Base-by-base conservation (phyloP, 2,113 vertebrate genomes). In the Limanda limanda region DNA sequence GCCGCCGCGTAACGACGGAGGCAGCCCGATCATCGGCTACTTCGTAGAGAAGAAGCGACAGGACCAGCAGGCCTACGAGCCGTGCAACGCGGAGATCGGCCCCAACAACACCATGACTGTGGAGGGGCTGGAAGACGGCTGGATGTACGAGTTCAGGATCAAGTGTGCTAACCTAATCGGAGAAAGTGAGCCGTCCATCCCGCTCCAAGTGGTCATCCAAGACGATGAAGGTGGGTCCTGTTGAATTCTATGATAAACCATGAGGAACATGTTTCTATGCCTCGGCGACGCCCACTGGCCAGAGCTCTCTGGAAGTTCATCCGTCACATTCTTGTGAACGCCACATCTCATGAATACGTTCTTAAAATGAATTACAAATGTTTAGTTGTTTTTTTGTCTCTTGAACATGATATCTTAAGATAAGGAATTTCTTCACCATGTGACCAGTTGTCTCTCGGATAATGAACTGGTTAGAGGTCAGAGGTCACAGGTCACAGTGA, bases 81-180 rank as follows among this genome's bases (percentile, higher is more conserved):
- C 94, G 81, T 96, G 96, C 85, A 98, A 97, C 88, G 90, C 90
- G 15, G 92, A 94, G 70, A 94, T 97, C 18, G 96, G 96, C 82
- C 96, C 95, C 64, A 92, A 88, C 80, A 94, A 96, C 25, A 96
- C 93, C 69, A 92, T 99, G 85, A 93, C 96, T 0, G 96, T 99
- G 68, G 95, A 97, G 3, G 94, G 96, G 12, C 96, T 99, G 25
- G 96, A 96, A 1, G 98, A 99, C 54, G 93, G 94, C 82, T 96
- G 97, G 83, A 96, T 96, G 96, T 99, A 99, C 68, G 98, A 99
- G 84, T 99, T 99, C 90, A 97, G 98, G 73, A 97, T 97, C 83
- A 99, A 96, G 88, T 97, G 97, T 51, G 94, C 96, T 69, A 99
- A 99, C 81, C 94, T 88, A 2, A 87, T 98, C 9, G 98, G 97